Base-by-base conservation (phyloP, 2,797 vertebrate genomes). In the Anas georgica region DNA sequence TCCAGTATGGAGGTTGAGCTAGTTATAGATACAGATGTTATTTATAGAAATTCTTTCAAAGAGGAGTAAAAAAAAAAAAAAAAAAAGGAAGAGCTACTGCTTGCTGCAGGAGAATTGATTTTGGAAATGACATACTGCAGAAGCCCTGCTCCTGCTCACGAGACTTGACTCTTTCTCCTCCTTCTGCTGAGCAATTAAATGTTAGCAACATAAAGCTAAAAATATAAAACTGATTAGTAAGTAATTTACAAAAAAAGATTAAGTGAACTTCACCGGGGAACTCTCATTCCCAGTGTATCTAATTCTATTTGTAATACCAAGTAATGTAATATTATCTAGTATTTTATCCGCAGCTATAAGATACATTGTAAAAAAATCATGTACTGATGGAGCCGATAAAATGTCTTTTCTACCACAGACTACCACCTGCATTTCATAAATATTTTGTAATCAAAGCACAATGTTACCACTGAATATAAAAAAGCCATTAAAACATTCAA, bases 161-260 rank as follows among this genome's bases (percentile, higher is more conserved):
- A 93, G 88, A 91, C 75, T 58, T 84, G 86, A 91, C 86, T 85
- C 50, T 80, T 90, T 50, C 33, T 93, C 41, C 90, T 91, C 66
- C 48, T 62, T 90, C 62, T 85, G 78, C 64, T 68, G 35, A 93
- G 54, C 75, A 95, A 96, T 94, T 93, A 96, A 93, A 87, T 52
- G 52, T 33, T 64, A 77, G 45, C 16, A 29, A 88, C 72, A 93
- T 55, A 56, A 23, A 92, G 74, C 95, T 96, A 97, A 97, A 97
- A 95, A 96, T 95, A 94, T 29, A 90, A 88, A 96, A 64, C 50
- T 69, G 75, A 94, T 94, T 95, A 96, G 78, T 93, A 90, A 67
- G 80, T 93, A 75, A 95, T 90, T 93, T 94, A 75, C 67, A 7
- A 88, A 88, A 91, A 41, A 45, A 90, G 79, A 89, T 83, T 56